Conservation (phyloP, 2,888 invertebrate genomes). For the Catocala nupta region DNA sequence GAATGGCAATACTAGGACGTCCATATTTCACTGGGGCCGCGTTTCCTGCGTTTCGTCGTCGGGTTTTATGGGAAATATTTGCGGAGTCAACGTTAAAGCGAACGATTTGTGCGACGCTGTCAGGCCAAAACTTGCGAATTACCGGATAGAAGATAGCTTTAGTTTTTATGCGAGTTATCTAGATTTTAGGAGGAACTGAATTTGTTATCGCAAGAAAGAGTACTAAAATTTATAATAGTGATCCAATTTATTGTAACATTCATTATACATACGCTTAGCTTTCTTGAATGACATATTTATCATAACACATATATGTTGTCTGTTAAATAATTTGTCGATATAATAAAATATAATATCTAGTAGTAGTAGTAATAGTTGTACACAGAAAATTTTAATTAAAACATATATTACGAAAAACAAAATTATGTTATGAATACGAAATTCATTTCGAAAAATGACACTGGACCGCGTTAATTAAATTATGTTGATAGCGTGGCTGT, state of each 20-base stretch:
- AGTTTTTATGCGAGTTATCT: constrained; percentile 22
- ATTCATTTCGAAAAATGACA: background rate
- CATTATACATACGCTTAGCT: too few species aligned
- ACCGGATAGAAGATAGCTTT: constrained; percentile 14
- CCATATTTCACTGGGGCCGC: constrained; percentile 69
- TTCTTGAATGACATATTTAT: too few species aligned
- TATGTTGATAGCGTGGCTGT: constrained; percentile 26
- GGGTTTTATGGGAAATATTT: constrained; percentile 71
- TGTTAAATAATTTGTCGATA: too few species aligned
- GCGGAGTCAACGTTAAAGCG: constrained; percentile 62
- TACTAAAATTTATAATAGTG: background rate
- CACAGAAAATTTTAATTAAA: too few species aligned
- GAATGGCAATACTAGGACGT: constrained; percentile 68
- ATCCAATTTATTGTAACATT: background rate
- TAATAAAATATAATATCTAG: too few species aligned
- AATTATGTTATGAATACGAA: background rate
- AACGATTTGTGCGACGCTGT: constrained; percentile 41
- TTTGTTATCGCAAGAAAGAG: constrained; percentile 5
- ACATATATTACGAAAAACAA: background rate
- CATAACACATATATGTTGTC: too few species aligned
- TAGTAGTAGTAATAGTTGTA: too few species aligned
- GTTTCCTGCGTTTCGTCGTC: constrained; percentile 67
- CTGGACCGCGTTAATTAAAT: constrained; percentile 34
- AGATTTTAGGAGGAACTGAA: constrained; percentile 12
- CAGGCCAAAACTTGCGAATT: constrained; percentile 15